Conservation (phyloP, 2,888 invertebrate species). For the Augiades crinisus region DNA sequence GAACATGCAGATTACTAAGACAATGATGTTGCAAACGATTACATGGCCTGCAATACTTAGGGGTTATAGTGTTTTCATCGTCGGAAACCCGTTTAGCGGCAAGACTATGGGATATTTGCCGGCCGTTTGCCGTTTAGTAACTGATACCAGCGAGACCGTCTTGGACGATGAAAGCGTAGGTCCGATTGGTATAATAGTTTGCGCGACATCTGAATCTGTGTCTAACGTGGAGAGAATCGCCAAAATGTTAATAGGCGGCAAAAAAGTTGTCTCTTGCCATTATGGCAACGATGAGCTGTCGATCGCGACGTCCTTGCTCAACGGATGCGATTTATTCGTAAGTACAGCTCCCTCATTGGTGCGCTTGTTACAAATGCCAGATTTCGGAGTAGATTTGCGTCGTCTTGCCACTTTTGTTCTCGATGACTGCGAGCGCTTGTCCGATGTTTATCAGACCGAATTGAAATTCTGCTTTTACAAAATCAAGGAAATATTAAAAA, state of each 20-base stretch:
- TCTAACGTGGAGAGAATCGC: constrained; percentile 63
- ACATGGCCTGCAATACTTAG: constrained; percentile 86
- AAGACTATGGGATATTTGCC: constrained; percentile 88
- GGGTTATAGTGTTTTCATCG: constrained; percentile 83
- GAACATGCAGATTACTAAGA: constrained; percentile 54
- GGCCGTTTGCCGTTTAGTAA: constrained; percentile 83
- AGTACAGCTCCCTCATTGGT: constrained; percentile 83
- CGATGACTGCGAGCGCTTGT: constrained; percentile 85
- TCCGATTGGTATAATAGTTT: constrained; percentile 85
- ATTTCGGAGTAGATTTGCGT: constrained; percentile 78
- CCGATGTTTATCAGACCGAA: constrained; percentile 74
- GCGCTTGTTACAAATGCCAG: constrained; percentile 61
- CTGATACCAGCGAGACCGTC: constrained; percentile 50
- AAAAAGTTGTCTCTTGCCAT: constrained; percentile 60
- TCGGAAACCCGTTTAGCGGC: constrained; percentile 82
- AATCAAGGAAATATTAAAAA: constrained; percentile 66
- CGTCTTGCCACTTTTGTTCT: constrained; percentile 85
- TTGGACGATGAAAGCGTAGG: constrained; percentile 64
- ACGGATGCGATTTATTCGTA: constrained; percentile 87
- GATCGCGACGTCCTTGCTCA: constrained; percentile 73
- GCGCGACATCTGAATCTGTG: constrained; percentile 82
- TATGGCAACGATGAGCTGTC: constrained; percentile 60
- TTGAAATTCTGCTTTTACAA: constrained; percentile 63
- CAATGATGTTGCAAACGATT: constrained; percentile 83
- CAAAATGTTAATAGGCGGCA: constrained; percentile 59